Base-by-base conservation (phyloP, 2,888 invertebrate genomes). In the Meliscaeva auricollis region DNA sequence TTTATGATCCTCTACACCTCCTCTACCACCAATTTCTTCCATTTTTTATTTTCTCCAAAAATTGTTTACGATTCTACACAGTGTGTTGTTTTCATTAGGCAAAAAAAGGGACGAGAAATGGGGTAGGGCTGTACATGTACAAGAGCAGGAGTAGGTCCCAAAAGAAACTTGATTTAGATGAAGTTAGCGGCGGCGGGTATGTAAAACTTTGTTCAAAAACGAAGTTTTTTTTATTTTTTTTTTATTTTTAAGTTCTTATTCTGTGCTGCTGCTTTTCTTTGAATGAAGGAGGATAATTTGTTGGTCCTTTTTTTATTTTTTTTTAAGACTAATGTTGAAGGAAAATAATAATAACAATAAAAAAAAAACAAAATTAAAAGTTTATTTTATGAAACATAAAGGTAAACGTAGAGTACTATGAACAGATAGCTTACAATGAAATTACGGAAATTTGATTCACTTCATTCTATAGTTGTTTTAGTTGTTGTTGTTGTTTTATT, bases 11-110 rank as follows among this genome's bases (percentile, higher is more conserved):
- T 66, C 68, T 20, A 26, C 44, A 1, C 4, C 46, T 46, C 60
- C 70, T 66, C 68, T 20, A 26, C 44, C 3, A 4, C 30, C 46
- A 7, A 17, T 2, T 74, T 84, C 32, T 68, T 68, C 81, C 76
- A 72, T 84, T 76, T 82, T 83, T 60, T 64, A 38, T 38, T 84
- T 77, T 83, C 68, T 44, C 83, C 72, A 70, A 87, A 82, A 73
- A 78, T 80, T 80, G 85, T 80, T 87, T 84, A 84, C 84, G 80
- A 81, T 84, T 87, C 79, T 72, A 74, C 77, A 60, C 72, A 75
- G 81, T 84, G 80, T 84, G 84, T 88, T 87, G 88, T 88, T 88
- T 88, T 88, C 88, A 88, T 81, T 85, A 81, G 81, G 56, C 13
- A 5, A 50, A 35, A 68, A 77, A 73, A 76, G 80, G 58, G 72